A percentile compares a stretch with the other conserved stretches of the same genome.
Evolutionary conservation across 2,888 invertebrate genomes (phyloP).

Genomic region (Omphaloscelis lunosa): DNA sequence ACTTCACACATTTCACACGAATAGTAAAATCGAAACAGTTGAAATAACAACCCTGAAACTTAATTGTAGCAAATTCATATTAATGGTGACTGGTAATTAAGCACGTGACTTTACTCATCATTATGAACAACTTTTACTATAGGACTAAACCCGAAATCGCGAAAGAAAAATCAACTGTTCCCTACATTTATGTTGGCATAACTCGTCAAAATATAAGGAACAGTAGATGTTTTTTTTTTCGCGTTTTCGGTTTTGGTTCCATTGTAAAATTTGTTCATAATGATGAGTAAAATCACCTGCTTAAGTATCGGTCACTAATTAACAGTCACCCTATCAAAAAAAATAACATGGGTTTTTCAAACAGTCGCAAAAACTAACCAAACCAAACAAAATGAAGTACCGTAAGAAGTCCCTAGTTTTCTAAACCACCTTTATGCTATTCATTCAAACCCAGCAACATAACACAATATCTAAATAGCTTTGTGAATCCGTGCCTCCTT

Average conservation of each 20-base stretch:
- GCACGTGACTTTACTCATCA: too few relatives aligned
- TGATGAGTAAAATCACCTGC: too few relatives aligned
- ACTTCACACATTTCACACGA: constrained; percentile 28
- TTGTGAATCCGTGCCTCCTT: neutral
- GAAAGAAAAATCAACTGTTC: too few relatives aligned
- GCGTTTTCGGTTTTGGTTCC: too few relatives aligned
- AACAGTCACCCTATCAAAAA: neutral
- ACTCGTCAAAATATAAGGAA: too few relatives aligned
- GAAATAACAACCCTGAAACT: constrained; percentile 18
- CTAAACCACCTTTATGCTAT: constrained; percentile 12
- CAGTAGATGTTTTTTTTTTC: too few relatives aligned
- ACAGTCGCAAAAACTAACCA: neutral
- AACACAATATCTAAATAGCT: neutral
- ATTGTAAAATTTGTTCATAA: too few relatives aligned
- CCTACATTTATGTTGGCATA: too few relatives aligned
- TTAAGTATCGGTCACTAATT: too few relatives aligned
- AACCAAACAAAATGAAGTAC: constrained; percentile 9
- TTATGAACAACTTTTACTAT: too few relatives aligned
- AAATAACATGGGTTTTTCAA: neutral
- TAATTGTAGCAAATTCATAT: constrained; percentile 25
- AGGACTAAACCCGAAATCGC: too few relatives aligned
- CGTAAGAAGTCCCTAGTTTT: neutral
- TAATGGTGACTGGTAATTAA: too few relatives aligned
- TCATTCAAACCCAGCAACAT: neutral
- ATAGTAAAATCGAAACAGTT: constrained; percentile 35